Conservation (phyloP, 37 sponge, comb jelly and placozoan genomes). For the Petrosia ficiformis region DNA sequence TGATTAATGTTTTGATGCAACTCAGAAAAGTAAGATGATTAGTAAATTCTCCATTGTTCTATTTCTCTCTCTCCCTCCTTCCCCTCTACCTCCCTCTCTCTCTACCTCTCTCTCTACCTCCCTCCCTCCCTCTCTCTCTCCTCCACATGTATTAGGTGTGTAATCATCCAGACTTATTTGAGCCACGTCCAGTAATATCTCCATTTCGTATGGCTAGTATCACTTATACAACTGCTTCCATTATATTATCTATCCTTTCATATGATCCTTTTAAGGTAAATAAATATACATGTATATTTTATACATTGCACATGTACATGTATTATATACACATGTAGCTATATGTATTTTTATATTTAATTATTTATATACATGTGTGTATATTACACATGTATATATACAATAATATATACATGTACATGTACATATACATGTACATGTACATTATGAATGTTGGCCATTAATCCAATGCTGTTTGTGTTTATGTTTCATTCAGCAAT, state of each 20-base stretch:
- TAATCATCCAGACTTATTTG: constrained; percentile 99
- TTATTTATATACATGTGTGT: constrained; percentile 17
- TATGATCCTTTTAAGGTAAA: constrained; percentile 68
- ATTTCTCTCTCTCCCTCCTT: too few species aligned
- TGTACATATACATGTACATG: not conserved
- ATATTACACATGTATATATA: not conserved
- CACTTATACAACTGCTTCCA: constrained; percentile 71
- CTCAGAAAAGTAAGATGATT: constrained; percentile 88
- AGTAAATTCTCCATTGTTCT: too few species aligned
- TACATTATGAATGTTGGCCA: constrained; percentile 1
- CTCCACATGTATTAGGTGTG: constrained; percentile 94
- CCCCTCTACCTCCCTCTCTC: too few species aligned
- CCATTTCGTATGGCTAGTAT: constrained; percentile 68
- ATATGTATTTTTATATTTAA: not conserved
- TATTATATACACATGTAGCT: too few species aligned
- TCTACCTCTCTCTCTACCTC: too few species aligned
- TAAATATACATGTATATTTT: not conserved
- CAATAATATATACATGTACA: not conserved
- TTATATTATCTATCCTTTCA: constrained; percentile 41
- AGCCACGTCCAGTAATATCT: constrained; percentile 82
- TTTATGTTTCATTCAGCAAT: constrained; percentile 12
- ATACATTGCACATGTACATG: too few species aligned
- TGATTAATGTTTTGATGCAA: constrained; percentile 99
- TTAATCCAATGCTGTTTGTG: constrained; percentile 27
- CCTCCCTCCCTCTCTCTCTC: too few species aligned